Evolutionary conservation across 2,113 vertebrate genomes (phyloP).

Genomic region (Sturnus vulgaris): DNA sequence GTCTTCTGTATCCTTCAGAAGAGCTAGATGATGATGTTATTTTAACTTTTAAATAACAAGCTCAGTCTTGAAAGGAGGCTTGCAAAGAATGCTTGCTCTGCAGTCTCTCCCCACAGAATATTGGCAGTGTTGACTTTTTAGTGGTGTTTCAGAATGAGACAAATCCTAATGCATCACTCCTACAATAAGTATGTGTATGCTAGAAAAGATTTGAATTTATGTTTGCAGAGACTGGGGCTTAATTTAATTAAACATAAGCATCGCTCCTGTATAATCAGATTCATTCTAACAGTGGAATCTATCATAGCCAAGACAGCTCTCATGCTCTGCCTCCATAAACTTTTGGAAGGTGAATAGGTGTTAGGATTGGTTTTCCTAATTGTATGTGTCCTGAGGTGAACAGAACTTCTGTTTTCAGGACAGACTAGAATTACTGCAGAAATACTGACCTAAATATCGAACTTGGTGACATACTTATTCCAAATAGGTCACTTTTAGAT

Average conservation of each 20-base stretch:
- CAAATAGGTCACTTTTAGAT: constrained; percentile 16
- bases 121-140: neutral
- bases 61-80: neutral
- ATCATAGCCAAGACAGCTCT: neutral
- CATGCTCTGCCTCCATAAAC: fast-evolving
- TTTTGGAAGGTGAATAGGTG: neutral
- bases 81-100: neutral
- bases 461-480: constrained; percentile 22
- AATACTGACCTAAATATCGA: neutral
- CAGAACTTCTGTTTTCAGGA: neutral
- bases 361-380: neutral
- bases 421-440: neutral
- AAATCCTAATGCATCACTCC: neutral
- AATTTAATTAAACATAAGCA: constrained; percentile 2
- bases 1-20: neutral
- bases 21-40: neutral
- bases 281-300: neutral
- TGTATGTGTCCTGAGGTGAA: neutral
- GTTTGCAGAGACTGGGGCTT: neutral
- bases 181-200: neutral
- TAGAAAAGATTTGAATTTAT: neutral
- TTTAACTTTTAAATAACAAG: neutral
- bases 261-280: neutral
- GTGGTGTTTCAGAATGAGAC: neutral
- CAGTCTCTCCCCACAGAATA: neutral